Percentiles rank a stretch among this genome's conserved stretches.
Conservation (phyloP, 2,888 invertebrate species). For the Lacanobia oleracea region DNA sequence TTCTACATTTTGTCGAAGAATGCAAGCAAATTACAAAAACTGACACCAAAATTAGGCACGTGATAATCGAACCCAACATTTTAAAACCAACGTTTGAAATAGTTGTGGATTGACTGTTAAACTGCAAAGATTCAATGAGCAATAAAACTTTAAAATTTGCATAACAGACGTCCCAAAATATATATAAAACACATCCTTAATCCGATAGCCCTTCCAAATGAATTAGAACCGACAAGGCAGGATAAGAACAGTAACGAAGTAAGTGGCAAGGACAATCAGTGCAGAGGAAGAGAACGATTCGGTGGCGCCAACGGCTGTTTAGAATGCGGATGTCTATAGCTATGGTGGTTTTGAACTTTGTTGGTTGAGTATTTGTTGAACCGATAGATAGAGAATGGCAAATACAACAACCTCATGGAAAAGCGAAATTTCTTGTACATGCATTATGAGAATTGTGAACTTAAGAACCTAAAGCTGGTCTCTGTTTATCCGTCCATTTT, state of each 20-base stretch:
- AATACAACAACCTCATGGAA: no score
- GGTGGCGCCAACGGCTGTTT: conserved; percentile 54
- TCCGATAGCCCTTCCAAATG: conserved; percentile 45
- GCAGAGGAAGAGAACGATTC: conserved; percentile 62
- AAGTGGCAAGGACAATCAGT: conserved; percentile 69
- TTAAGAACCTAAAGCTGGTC: not conserved
- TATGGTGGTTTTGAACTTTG: not conserved
- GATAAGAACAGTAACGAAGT: conserved; percentile 41
- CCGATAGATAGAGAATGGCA: not conserved
- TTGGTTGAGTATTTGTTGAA: not conserved
- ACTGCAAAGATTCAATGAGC: no score
- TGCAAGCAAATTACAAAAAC: not conserved
- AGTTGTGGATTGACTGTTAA: not conserved
- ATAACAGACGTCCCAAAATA: no score
- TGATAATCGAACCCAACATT: not conserved
- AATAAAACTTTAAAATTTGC: no score
- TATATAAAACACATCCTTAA: conserved; percentile 6
- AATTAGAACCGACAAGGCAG: conserved; percentile 37
- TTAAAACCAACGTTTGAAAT: not conserved
- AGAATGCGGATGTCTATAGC: not conserved
- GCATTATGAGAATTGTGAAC: not conserved
- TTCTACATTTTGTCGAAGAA: no score
- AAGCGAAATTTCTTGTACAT: no score
- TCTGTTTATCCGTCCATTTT: no score
- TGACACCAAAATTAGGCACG: no score